These are phyloP conservation scores for Gastracanthus pulcherrimus DNA, from an alignment of 2,888 invertebrate species.

Conservation along the genomic window DNA sequence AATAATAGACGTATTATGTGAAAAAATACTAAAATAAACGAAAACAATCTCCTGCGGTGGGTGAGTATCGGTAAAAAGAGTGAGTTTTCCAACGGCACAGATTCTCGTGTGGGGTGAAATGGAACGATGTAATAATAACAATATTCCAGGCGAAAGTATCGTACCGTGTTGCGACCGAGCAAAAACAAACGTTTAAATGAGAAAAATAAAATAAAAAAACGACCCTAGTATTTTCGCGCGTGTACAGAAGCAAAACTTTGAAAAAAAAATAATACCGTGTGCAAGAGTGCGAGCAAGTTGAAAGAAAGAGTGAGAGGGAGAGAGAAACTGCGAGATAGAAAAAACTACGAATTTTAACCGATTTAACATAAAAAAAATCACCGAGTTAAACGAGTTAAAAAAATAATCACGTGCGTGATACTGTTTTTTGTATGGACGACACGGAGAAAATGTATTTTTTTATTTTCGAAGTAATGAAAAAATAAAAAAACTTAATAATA, in stretches of 20 bases:
- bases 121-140: no score
- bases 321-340: constrained; percentile 40
- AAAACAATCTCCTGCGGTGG: constrained; percentile 29
- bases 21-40: constrained; percentile 30
- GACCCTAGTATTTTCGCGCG: constrained; percentile 63
- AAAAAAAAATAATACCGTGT: constrained; percentile 10
- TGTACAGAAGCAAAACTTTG: constrained; percentile 57
- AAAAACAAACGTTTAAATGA: constrained; percentile 35
- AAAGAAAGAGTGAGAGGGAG: constrained; percentile 11
- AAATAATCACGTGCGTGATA: constrained; percentile 63
- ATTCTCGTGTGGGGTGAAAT: background rate
- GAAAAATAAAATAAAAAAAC: constrained; percentile 39
- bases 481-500: constrained; percentile 32
- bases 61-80: constrained; percentile 9
- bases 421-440: constrained; percentile 71
- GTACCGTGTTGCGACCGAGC: constrained; percentile 53
- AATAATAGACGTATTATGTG: constrained; percentile 41
- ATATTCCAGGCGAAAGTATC: constrained; percentile 41
- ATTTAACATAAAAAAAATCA: constrained; percentile 41
- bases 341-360: constrained; percentile 39
- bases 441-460: constrained; percentile 69
- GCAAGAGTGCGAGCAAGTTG: constrained; percentile 22
- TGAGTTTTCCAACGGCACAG: background rate
- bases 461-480: constrained; percentile 66
- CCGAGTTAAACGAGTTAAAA: constrained; percentile 59